Percentiles rank a stretch among this genome's conserved stretches.
Evolutionary conservation across 2,888 invertebrate genomes (phyloP).

Genomic region (Tinea pellionella): DNA sequence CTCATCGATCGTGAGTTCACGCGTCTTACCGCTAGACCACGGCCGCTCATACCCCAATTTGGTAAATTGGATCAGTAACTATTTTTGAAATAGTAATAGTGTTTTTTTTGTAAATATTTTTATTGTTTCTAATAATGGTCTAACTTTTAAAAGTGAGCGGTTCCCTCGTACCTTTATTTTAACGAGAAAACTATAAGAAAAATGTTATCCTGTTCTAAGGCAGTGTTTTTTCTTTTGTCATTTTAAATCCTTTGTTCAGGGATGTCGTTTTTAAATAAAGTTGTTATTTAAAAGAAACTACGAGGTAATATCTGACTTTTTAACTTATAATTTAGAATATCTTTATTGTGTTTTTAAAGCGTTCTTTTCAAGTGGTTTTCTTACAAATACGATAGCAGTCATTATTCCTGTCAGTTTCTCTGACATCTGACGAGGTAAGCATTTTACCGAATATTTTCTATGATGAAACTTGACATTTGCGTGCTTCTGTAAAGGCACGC

Average conservation of each 20-base stretch:
- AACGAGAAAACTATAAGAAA: not conserved
- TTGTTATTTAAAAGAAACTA: not conserved
- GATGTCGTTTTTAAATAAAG: not conserved
- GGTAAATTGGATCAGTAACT: too few relatives aligned
- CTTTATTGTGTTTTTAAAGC: too few relatives aligned
- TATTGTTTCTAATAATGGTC: not conserved
- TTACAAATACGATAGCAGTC: not conserved
- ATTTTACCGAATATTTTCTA: not conserved
- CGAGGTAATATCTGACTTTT: not conserved
- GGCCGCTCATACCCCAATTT: too few relatives aligned
- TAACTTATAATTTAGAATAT: not conserved
- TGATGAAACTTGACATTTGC: slow-evolving; percentile 8
- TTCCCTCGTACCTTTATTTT: not conserved
- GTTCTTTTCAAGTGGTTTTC: too few relatives aligned
- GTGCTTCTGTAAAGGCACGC: slow-evolving; percentile 7
- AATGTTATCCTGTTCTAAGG: not conserved
- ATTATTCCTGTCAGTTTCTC: not conserved
- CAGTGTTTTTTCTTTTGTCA: not conserved
- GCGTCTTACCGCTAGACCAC: too few relatives aligned
- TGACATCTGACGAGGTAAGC: slow-evolving; percentile 3
- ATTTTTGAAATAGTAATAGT: too few relatives aligned
- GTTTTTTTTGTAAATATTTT: too few relatives aligned
- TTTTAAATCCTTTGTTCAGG: not conserved
- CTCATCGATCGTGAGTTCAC: too few relatives aligned
- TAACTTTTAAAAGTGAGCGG: not conserved